Percentiles rank a stretch among this genome's conserved stretches.
phyloP scores from a whole-genome alignment of 2,888 invertebrate genomes.

The Portevinia maculata region DNA sequence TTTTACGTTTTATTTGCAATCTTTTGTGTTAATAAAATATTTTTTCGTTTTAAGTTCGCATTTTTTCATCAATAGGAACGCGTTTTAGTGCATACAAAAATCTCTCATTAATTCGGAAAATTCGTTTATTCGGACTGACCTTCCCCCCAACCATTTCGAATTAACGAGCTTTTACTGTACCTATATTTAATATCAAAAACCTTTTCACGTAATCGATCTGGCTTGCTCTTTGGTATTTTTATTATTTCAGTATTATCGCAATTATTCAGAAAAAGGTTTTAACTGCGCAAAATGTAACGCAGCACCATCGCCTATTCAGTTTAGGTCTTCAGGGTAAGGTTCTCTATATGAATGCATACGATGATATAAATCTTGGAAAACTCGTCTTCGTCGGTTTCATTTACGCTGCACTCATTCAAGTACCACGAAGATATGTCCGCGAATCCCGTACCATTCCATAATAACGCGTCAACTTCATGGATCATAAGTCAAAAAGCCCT shows the following conservation, averaged over 20 bases:
- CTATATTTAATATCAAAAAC: too few species aligned
- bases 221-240: background rate
- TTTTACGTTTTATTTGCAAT: too few species aligned
- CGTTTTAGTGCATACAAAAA: too few species aligned
- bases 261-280: background rate
- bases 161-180: too few species aligned
- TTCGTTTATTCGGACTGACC: too few species aligned
- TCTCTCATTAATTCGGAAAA: too few species aligned
- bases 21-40: too few species aligned
- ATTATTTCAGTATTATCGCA: background rate
- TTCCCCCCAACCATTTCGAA: too few species aligned
- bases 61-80: too few species aligned
- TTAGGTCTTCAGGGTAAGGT: background rate
- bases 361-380: constrained; percentile 38
- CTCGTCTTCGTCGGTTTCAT: constrained; percentile 35
- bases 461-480: constrained; percentile 11
- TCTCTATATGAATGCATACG: constrained; percentile 25
- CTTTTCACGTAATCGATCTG: constrained; percentile 3
- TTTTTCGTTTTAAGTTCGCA: too few species aligned
- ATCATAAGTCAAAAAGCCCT: constrained; percentile 46
- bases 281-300: background rate
- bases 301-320: background rate
- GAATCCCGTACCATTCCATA: background rate
- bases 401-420: constrained; percentile 29
- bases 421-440: constrained; percentile 8